A percentile compares a stretch with the other conserved stretches of the same genome.
phyloP scores from a whole-genome alignment of 2,113 vertebrate genomes.

The Corvus cornix region DNA sequence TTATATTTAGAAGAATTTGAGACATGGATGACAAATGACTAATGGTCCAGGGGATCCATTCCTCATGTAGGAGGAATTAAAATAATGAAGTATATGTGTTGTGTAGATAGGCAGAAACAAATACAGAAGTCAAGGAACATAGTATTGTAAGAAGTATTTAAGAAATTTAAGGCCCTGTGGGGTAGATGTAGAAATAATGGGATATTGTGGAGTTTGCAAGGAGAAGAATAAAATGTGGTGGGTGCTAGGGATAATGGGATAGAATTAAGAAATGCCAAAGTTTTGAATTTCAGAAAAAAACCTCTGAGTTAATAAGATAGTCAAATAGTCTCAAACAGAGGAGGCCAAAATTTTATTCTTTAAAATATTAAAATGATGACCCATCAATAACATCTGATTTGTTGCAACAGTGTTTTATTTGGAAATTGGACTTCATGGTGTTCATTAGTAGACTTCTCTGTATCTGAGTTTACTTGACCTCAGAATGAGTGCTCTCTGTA shows the following conservation, averaged over 20 bases:
- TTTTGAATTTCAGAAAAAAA: neutral
- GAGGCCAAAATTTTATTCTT: neutral
- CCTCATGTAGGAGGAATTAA: neutral
- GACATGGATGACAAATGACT: neutral
- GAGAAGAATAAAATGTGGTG: neutral
- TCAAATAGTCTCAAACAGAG: neutral
- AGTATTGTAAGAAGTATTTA: neutral
- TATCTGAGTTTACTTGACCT: neutral
- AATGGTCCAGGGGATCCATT: neutral
- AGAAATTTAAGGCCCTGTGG: neutral
- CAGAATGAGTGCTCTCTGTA: neutral
- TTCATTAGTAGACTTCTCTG: neutral
- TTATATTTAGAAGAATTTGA: neutral
- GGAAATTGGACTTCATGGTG: accelerated
- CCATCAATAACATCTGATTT: neutral
- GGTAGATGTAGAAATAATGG: neutral
- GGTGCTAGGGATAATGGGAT: neutral
- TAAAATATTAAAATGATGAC: neutral
- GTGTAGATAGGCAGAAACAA: neutral
- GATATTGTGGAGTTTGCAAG: neutral
- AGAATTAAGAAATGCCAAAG: neutral
- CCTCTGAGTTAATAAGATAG: neutral
- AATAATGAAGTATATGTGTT: neutral
- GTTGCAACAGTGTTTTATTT: neutral
- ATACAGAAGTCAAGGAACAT: neutral